Evolutionary conservation across 2,113 vertebrate species (phyloP).

Genomic region (Tor tambroides): DNA sequence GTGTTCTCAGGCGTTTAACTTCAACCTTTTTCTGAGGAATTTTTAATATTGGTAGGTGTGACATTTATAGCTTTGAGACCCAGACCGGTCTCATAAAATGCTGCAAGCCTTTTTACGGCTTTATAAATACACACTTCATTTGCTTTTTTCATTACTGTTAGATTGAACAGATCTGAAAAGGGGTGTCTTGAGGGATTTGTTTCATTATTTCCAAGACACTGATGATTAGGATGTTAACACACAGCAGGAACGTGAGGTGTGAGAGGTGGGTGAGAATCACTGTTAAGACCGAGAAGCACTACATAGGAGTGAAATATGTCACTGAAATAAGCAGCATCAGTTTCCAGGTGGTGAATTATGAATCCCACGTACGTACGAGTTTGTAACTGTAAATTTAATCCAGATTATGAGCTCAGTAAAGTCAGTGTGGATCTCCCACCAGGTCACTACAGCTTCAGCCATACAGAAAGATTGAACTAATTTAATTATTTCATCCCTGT

Average conservation of each 20-base stretch:
- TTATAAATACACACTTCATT: conserved; percentile 69
- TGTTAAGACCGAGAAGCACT: not conserved
- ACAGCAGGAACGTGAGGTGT: conserved; percentile 60
- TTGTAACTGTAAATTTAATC: conserved; percentile 57
- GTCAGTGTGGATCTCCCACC: conserved; percentile 54
- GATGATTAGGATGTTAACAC: conserved; percentile 66
- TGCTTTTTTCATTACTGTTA: conserved; percentile 62
- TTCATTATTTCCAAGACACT: conserved; percentile 62
- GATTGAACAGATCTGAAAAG: conserved; percentile 55
- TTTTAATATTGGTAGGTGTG: conserved; percentile 75
- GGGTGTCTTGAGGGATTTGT: conserved; percentile 61
- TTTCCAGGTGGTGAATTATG: conserved; percentile 49
- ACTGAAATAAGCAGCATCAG: conserved; percentile 29
- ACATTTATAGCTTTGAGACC: conserved; percentile 70
- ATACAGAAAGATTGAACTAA: conserved; percentile 14
- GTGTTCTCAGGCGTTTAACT: conserved; percentile 34
- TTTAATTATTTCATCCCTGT: conserved; percentile 1
- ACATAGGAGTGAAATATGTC: conserved; percentile 13
- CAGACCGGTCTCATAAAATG: conserved; percentile 63
- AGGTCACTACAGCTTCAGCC: conserved; percentile 1
- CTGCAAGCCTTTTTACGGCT: conserved; percentile 63
- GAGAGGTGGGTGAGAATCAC: conserved; percentile 61
- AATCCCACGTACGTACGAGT: conserved; percentile 40
- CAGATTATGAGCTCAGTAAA: conserved; percentile 62
- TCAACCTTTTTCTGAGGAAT: conserved; percentile 66